phyloP scores from a whole-genome alignment of 2,888 invertebrate genomes.

The Diadegma fenestrale region DNA sequence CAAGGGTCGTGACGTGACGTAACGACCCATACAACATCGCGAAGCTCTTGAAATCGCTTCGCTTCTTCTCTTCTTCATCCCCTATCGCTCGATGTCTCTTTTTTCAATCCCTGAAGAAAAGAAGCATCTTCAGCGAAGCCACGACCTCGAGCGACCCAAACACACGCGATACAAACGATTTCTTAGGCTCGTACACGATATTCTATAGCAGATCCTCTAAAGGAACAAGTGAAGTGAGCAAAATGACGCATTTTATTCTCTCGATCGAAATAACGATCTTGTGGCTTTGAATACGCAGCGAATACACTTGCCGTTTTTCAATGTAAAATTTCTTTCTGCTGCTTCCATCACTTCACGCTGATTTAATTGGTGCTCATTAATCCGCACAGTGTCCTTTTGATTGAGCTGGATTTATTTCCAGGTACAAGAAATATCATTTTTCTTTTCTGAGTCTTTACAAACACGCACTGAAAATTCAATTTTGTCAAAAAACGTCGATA shows the following conservation, averaged over 20 bases:
- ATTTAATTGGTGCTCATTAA: constrained; percentile 61
- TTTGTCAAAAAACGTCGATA: too few relatives aligned
- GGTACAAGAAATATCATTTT: neutral
- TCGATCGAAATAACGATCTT: constrained; percentile 62
- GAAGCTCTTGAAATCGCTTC: constrained; percentile 54
- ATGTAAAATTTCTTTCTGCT: neutral
- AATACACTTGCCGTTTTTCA: constrained; percentile 21
- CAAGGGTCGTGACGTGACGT: neutral
- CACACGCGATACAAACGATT: constrained; percentile 31
- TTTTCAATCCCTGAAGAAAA: constrained; percentile 43
- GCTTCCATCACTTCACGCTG: neutral
- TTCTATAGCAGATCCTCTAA: constrained; percentile 9
- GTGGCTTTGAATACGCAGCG: constrained; percentile 32
- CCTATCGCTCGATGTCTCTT: constrained; percentile 23
- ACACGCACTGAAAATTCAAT: too few relatives aligned
- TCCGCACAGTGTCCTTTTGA: neutral
- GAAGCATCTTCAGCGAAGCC: constrained; percentile 16
- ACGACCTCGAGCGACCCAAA: constrained; percentile 9
- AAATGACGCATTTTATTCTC: constrained; percentile 39
- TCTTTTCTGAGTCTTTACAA: neutral
- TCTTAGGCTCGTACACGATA: neutral
- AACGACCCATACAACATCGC: constrained; percentile 3
- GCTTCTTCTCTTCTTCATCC: constrained; percentile 70
- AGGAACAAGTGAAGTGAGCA: constrained; percentile 21
- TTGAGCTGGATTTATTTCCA: neutral